Evolutionary conservation across 35 echinoderm and acorn worm genomes (phyloP).

Genomic region (Ptychodera flava): DNA sequence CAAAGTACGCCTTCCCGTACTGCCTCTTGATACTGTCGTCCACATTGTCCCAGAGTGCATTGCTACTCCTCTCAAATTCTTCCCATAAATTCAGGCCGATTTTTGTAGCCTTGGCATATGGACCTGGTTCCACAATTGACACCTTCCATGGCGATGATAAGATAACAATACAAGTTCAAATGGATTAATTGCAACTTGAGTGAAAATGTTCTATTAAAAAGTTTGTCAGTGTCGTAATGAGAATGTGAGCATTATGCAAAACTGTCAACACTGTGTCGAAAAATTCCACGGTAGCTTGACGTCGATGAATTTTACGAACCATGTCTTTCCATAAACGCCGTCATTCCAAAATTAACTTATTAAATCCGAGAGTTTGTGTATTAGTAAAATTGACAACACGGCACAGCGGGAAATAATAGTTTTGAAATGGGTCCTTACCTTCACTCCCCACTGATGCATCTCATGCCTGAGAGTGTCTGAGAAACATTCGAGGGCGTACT

Average conservation of each 20-base stretch:
- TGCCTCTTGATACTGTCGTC: slow-evolving; percentile 8
- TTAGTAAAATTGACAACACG: no score
- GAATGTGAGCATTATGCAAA: no score
- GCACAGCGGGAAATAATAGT: slow-evolving; percentile 6
- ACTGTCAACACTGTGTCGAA: no score
- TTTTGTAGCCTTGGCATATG: slow-evolving; percentile 21
- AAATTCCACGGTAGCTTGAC: no score
- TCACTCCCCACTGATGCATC: slow-evolving; percentile 10
- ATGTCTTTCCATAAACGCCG: no score
- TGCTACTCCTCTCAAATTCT: background rate
- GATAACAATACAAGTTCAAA: background rate
- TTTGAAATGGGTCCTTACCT: background rate
- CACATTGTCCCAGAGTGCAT: slow-evolving; percentile 22
- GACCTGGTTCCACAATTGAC: slow-evolving; percentile 21
- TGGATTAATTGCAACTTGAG: background rate
- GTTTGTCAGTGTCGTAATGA: background rate
- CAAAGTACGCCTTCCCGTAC: slow-evolving; percentile 35
- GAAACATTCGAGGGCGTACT: slow-evolving; percentile 13
- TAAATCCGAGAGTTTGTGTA: no score
- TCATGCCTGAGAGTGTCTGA: background rate
- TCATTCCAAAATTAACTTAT: no score
- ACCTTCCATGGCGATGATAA: slow-evolving; percentile 10
- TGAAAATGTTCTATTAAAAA: background rate
- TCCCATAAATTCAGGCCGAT: slow-evolving; percentile 11
- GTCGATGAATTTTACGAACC: no score